phyloP scores from a whole-genome alignment of 2,797 vertebrate genomes.

The Macroramphosus scolopax region DNA sequence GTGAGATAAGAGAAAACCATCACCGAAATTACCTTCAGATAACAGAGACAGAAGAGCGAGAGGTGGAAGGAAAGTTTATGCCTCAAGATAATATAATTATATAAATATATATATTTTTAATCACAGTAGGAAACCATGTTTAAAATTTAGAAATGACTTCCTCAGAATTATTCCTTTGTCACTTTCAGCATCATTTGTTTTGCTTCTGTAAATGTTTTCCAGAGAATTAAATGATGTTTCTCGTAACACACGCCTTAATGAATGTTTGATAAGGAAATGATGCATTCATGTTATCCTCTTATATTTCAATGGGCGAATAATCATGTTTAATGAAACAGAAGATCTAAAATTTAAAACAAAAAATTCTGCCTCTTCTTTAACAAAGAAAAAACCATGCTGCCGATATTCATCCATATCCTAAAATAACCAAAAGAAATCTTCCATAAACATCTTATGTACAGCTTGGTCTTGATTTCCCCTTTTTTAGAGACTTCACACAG shows the following conservation, averaged over 20 bases:
- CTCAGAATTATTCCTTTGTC: no score
- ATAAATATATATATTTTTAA: no score
- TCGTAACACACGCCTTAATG: no score
- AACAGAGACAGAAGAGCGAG: slow-evolving; percentile 2
- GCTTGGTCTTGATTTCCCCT: slow-evolving; percentile 5
- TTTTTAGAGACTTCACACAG: slow-evolving; percentile 1
- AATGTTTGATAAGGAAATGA: no score
- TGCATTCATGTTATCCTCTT: no score
- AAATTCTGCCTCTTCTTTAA: slow-evolving; percentile 25
- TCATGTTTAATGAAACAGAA: no score
- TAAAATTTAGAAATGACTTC: no score
- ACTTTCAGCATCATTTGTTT: no score
- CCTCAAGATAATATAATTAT: neutral
- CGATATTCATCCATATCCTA: neutral
- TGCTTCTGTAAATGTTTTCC: no score
- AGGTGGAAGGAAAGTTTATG: neutral
- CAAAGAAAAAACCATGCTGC: slow-evolving; percentile 2
- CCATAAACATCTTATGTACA: slow-evolving; percentile 73
- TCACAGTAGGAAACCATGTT: no score
- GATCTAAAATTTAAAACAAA: neutral
- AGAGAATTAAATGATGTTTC: no score
- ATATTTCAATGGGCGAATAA: no score
- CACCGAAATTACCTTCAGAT: slow-evolving; percentile 49
- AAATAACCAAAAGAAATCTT: slow-evolving; percentile 25
- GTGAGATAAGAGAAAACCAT: slow-evolving; percentile 51